Evolutionary conservation across 2,888 invertebrate species (phyloP).

Genomic region (Lepidocyrtinus sp.): DNA sequence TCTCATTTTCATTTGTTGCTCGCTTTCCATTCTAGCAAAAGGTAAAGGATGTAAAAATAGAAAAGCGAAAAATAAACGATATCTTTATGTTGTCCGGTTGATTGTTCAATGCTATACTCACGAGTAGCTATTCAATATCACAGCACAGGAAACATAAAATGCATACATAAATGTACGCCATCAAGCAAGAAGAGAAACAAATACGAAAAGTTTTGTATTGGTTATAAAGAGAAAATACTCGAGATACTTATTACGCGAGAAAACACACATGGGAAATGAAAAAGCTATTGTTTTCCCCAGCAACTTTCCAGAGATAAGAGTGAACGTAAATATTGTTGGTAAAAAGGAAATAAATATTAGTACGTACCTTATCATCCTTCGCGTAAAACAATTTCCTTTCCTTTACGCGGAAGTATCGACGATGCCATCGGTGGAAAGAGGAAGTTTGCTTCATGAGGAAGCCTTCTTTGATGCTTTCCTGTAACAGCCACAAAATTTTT

Average conservation of each 20-base stretch:
- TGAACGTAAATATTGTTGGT: neutral
- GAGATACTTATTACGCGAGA: neutral
- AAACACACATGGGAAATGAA: neutral
- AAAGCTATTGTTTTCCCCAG: neutral
- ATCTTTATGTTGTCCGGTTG: neutral
- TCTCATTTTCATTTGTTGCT: neutral
- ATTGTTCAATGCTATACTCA: neutral
- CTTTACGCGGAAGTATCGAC: constrained; percentile 87
- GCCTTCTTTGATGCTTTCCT: constrained; percentile 82
- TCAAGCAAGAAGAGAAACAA: neutral
- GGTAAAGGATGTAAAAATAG: neutral
- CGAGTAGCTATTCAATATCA: neutral
- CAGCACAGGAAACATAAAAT: neutral
- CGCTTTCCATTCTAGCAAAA: neutral
- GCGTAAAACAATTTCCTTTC: constrained; percentile 89
- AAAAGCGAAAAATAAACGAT: neutral
- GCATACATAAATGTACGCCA: neutral
- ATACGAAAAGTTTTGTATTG: neutral
- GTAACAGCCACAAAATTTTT: constrained; percentile 70
- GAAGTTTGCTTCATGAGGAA: constrained; percentile 90
- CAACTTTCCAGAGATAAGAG: neutral
- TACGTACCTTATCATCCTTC: constrained; percentile 86
- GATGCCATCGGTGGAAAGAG: constrained; percentile 89
- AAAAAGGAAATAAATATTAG: neutral
- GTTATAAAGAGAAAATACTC: neutral